Percentiles rank a stretch among this genome's conserved stretches.
These are phyloP conservation scores for Magallana angulata DNA, from an alignment of 1,140 invertebrate species.

Conservation along the genomic window DNA sequence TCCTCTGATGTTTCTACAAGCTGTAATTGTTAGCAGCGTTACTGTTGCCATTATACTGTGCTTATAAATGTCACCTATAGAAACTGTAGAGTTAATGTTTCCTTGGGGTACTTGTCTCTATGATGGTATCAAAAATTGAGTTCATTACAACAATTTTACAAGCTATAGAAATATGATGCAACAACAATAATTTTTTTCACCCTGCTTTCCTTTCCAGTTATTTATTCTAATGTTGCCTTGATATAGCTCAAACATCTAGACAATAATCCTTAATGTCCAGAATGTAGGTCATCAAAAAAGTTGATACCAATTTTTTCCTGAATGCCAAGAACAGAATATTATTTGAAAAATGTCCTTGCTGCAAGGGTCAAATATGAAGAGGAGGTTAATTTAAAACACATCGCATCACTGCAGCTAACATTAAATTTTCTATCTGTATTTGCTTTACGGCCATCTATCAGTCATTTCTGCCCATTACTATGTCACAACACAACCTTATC, in stretches of 20 bases:
- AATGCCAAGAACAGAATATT: background rate
- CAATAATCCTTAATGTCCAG: background rate
- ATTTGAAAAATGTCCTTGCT: constrained; percentile 26
- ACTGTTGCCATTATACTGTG: constrained; percentile 5
- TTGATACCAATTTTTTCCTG: background rate
- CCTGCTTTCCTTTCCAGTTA: background rate
- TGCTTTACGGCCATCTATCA: constrained; percentile 30
- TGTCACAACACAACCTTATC: constrained; percentile 25
- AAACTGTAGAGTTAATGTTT: background rate
- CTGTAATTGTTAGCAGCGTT: background rate
- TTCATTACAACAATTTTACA: background rate
- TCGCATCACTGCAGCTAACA: constrained; percentile 4
- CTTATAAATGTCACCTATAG: background rate
- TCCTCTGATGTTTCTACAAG: constrained; percentile 7
- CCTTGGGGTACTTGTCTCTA: background rate
- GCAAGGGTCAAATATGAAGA: background rate
- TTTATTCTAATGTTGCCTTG: background rate
- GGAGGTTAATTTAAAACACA: constrained; percentile 20
- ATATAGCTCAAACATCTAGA: background rate
- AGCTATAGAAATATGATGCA: background rate
- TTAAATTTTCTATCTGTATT: constrained; percentile 4
- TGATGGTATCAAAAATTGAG: background rate
- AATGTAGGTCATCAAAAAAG: constrained; percentile 2
- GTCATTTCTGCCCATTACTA: constrained; percentile 30
- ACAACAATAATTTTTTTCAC: constrained; percentile 14